Conservation (phyloP, 1,140 invertebrate species). For the Camponotus vicinus region DNA sequence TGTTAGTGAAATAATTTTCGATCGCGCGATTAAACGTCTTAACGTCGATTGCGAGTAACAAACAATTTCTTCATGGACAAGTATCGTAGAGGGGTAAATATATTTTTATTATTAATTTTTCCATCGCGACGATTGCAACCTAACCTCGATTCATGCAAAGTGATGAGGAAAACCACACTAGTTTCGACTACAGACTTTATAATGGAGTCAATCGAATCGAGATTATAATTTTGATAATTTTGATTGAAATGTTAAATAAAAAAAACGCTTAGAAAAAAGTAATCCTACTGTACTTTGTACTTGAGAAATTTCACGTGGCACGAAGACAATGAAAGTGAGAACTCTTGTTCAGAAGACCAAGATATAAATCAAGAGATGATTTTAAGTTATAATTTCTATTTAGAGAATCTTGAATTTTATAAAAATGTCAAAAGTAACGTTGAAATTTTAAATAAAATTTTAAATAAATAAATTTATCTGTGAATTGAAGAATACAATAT, state of each 20-base stretch:
- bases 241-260: neutral
- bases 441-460: too few species aligned
- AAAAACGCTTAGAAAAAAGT: neutral
- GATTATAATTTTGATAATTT: neutral
- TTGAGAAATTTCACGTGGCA: neutral
- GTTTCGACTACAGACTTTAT: neutral
- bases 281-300: neutral
- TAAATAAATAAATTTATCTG: too few species aligned
- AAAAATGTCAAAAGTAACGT: too few species aligned
- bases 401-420: too few species aligned
- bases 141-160: slow-evolving; percentile 34
- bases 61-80: neutral
- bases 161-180: neutral
- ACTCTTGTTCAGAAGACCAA: too few species aligned
- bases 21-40: neutral
- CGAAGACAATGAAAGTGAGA: too few species aligned
- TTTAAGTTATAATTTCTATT: too few species aligned
- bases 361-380: too few species aligned
- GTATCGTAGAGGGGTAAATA: slow-evolving; percentile 31
- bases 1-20: neutral
- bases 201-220: neutral
- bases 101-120: neutral
- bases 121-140: neutral
- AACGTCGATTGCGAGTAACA: neutral
- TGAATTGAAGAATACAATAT: too few species aligned